phyloP scores from a whole-genome alignment of 2,113 vertebrate genomes.

The Strigops habroptila region DNA sequence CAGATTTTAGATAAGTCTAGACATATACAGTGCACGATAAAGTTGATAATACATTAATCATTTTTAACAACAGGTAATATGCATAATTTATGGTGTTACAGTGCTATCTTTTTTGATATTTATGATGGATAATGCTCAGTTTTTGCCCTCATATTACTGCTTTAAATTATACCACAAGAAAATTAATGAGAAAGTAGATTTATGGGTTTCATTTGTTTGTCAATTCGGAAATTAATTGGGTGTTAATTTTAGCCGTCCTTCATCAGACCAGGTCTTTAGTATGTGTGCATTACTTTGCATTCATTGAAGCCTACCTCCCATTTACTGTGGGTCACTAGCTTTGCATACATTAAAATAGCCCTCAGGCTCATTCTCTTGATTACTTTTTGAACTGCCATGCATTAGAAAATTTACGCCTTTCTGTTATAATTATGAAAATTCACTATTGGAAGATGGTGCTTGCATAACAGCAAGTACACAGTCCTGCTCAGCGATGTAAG shows the following conservation, averaged over 20 bases:
- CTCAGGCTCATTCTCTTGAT: slow-evolving; percentile 94
- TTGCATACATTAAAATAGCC: slow-evolving; percentile 98
- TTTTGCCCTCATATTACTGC: slow-evolving; percentile 90
- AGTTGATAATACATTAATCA: slow-evolving; percentile 87
- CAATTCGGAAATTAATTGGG: slow-evolving; percentile 99
- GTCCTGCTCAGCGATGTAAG: background rate
- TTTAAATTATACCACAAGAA: slow-evolving; percentile 95
- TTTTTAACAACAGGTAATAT: slow-evolving; percentile 88
- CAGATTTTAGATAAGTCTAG: slow-evolving; percentile 73
- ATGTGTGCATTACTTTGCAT: slow-evolving; percentile 90
- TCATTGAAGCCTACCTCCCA: slow-evolving; percentile 89
- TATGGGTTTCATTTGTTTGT: slow-evolving; percentile 99
- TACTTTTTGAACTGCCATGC: slow-evolving; percentile 93
- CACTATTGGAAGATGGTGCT: slow-evolving; percentile 80
- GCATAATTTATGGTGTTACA: slow-evolving; percentile 88
- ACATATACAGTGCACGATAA: slow-evolving; percentile 72
- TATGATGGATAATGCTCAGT: slow-evolving; percentile 97
- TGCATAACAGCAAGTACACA: slow-evolving; percentile 76
- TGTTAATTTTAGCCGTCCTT: slow-evolving; percentile 99
- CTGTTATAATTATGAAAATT: slow-evolving; percentile 94
- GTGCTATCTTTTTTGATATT: slow-evolving; percentile 96
- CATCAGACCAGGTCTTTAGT: slow-evolving; percentile 89
- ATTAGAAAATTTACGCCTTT: slow-evolving; percentile 94
- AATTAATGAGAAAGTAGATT: slow-evolving; percentile 99
- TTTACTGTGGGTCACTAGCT: slow-evolving; percentile 97